Conservation (phyloP, 2,797 vertebrate species). For the Pipistrellus pipistrellus region DNA sequence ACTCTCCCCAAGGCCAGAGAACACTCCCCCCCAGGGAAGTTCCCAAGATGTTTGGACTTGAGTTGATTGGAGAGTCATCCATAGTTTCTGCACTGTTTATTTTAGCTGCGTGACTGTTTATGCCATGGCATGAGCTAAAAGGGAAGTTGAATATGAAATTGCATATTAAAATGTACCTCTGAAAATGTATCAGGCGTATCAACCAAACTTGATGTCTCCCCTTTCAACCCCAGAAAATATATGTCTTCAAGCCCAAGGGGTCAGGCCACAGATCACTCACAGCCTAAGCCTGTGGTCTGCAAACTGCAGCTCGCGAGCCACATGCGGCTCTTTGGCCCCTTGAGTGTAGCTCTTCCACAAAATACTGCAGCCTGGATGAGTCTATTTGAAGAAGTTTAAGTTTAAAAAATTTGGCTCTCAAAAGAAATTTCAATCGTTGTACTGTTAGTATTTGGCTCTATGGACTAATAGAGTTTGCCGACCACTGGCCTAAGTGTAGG, state of each 20-base stretch:
- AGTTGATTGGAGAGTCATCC: not conserved
- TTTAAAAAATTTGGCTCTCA: no score
- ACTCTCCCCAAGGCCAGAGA: conserved; percentile 35
- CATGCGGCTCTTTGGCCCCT: no score
- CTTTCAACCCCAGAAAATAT: not conserved
- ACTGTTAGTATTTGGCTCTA: no score
- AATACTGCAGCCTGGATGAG: no score
- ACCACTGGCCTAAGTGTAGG: not conserved
- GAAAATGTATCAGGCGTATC: not conserved
- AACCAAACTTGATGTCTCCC: not conserved
- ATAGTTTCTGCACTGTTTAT: conserved; percentile 29
- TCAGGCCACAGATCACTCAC: not conserved
- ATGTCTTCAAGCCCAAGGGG: not conserved
- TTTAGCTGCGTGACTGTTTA: conserved; percentile 43
- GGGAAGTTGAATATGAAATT: not conserved
- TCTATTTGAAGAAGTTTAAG: no score
- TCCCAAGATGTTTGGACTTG: conserved; percentile 37
- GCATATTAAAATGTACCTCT: not conserved
- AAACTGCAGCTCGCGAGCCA: no score
- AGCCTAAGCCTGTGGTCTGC: no score
- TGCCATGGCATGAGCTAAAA: not conserved
- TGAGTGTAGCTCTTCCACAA: no score
- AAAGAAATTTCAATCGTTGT: no score
- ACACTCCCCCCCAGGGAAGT: conserved; percentile 35
- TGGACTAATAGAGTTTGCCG: no score